Percentiles rank a stretch among this genome's conserved stretches.
phyloP scores from a whole-genome alignment of 2,797 vertebrate species.

The Schizothorax lantsangensis region DNA sequence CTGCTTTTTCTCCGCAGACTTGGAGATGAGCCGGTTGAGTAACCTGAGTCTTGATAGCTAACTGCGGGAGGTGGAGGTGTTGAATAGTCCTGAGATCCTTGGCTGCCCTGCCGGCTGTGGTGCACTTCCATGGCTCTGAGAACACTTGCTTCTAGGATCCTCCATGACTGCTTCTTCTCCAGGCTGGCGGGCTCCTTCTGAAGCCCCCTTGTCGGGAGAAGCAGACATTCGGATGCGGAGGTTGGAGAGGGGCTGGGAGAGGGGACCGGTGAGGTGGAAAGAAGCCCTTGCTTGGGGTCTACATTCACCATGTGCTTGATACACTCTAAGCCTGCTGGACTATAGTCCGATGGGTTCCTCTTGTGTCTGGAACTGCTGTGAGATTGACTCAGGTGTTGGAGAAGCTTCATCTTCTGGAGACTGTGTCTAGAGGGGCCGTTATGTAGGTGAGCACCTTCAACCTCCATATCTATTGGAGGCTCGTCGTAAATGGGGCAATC shows the following conservation, averaged over 20 bases:
- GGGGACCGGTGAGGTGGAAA: conserved; percentile 70
- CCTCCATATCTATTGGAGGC: conserved; percentile 90
- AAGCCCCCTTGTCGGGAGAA: conserved; percentile 66
- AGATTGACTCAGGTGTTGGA: conserved; percentile 78
- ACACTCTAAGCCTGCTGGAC: conserved; percentile 89
- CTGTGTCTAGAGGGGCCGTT: conserved; percentile 74
- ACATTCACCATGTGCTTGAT: conserved; percentile 93
- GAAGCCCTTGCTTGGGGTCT: conserved; percentile 77
- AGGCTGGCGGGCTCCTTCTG: conserved; percentile 71
- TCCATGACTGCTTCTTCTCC: conserved; percentile 89
- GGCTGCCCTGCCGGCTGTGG: conserved; percentile 86
- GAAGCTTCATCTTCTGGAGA: conserved; percentile 82
- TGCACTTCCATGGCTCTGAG: conserved; percentile 87
- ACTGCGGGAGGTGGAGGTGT: conserved; percentile 71
- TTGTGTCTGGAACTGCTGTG: conserved; percentile 78
- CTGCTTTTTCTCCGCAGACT: conserved; percentile 87
- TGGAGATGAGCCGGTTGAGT: conserved; percentile 91
- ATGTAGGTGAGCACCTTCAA: conserved; percentile 77
- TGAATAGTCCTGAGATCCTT: conserved; percentile 86
- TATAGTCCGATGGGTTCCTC: conserved; percentile 86
- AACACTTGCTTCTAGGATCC: conserved; percentile 84
- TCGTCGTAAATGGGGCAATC: conserved; percentile 90
- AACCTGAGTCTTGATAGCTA: conserved; percentile 92
- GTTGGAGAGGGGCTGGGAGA: conserved; percentile 65
- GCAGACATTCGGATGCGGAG: conserved; percentile 61